Percentiles rank a stretch among this genome's conserved stretches.
Evolutionary conservation across 2,888 invertebrate species (phyloP).

Genomic region (Falcaria lacertinaria): DNA sequence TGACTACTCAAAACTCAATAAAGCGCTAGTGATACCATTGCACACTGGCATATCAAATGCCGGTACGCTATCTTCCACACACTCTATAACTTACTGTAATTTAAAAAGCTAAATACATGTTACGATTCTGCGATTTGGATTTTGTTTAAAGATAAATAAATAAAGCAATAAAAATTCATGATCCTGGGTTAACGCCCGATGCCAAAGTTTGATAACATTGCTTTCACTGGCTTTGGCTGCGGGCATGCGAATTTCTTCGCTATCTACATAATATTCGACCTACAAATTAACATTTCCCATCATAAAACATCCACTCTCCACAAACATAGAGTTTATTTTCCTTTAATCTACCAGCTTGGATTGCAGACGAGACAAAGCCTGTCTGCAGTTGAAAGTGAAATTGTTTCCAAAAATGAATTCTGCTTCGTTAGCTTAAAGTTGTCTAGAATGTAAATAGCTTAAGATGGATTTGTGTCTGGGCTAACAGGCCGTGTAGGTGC

Average conservation of each 20-base stretch:
- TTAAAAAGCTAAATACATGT: too few species aligned
- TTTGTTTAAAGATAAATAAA: too few species aligned
- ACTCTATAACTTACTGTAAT: too few species aligned
- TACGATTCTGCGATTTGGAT: too few species aligned
- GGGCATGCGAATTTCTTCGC: conserved; percentile 27
- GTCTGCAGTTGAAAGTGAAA: neutral
- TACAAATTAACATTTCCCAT: conserved; percentile 2
- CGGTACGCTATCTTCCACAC: too few species aligned
- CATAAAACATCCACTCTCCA: conserved; percentile 8
- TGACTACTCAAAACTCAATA: too few species aligned
- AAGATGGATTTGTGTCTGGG: conserved; percentile 18
- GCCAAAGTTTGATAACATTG: conserved; percentile 23
- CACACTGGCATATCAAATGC: too few species aligned
- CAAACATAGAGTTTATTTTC: conserved; percentile 17
- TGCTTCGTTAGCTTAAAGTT: neutral
- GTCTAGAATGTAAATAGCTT: neutral
- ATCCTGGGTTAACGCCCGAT: conserved; percentile 5
- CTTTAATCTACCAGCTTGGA: conserved; percentile 17
- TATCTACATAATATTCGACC: conserved; percentile 4
- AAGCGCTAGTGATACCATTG: too few species aligned
- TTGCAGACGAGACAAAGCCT: conserved; percentile 1
- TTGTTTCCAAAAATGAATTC: neutral
- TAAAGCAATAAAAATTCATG: too few species aligned
- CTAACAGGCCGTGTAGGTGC: conserved; percentile 57
- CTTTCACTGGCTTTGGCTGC: conserved; percentile 43